Conservation (phyloP, 2,113 vertebrate species). For the Sphaerodactylus townsendi region DNA sequence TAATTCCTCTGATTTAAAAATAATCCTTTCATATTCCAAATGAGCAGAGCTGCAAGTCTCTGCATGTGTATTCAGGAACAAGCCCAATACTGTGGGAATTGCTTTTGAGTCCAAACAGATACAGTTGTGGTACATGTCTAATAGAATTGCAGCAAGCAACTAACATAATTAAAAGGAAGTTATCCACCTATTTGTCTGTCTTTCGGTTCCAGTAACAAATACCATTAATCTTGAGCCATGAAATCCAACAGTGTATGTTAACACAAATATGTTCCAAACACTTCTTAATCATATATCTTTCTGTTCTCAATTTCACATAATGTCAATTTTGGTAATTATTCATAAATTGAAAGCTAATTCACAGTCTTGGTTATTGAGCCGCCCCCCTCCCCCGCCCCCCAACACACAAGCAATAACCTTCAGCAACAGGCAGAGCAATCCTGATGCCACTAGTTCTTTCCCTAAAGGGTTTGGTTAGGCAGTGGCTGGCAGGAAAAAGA, state of each 20-base stretch:
- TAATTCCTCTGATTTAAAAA: not conserved
- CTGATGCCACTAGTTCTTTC: too few relatives aligned
- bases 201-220: not conserved
- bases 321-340: too few relatives aligned
- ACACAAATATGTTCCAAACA: not conserved
- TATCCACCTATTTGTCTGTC: not conserved
- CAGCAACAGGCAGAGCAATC: too few relatives aligned
- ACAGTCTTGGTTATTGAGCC: too few relatives aligned
- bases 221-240: not conserved
- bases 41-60: not conserved
- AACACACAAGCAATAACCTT: too few relatives aligned
- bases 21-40: not conserved
- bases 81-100: not conserved
- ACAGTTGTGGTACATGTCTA: not conserved
- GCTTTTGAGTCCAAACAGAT: not conserved
- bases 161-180: not conserved
- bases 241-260: not conserved
- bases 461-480: too few relatives aligned
- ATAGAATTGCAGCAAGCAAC: not conserved
- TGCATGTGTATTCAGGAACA: not conserved
- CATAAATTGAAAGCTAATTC: too few relatives aligned
- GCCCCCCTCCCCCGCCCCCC: too few relatives aligned
- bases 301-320: too few relatives aligned
- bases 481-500: too few relatives aligned
- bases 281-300: too few relatives aligned